A percentile compares a stretch with the other conserved stretches of the same genome.
Conservation (phyloP, 2,888 invertebrate species). For the Thymelicus lineola region DNA sequence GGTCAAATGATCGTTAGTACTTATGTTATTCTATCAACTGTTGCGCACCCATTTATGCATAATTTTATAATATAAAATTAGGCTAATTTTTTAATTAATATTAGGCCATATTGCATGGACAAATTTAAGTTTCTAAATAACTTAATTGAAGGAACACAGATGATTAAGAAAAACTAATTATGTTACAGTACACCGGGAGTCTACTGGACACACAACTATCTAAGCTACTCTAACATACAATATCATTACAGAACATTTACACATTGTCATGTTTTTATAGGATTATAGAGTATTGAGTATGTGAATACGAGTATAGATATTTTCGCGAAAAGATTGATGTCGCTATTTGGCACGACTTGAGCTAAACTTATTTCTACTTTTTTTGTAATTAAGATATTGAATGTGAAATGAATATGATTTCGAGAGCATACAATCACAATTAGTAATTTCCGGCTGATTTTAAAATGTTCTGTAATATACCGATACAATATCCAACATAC, state of each 20-base stretch:
- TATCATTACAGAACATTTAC: slow-evolving; percentile 31
- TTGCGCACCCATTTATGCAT: no score
- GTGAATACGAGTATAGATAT: no score
- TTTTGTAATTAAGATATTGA: not conserved
- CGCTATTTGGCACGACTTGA: slow-evolving; percentile 21
- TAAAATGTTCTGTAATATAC: slow-evolving; percentile 30
- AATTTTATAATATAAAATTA: slow-evolving; percentile 12
- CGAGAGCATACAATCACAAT: no score
- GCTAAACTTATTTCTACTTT: not conserved
- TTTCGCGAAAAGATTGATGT: no score
- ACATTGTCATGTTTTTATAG: not conserved
- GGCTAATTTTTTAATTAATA: not conserved
- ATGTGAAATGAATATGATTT: no score
- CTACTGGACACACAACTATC: slow-evolving; percentile 29
- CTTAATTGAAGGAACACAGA: no score
- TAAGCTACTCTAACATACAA: slow-evolving; percentile 15
- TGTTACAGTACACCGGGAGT: not conserved
- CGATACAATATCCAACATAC: slow-evolving; percentile 6
- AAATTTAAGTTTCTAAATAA: not conserved
- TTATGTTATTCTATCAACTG: no score
- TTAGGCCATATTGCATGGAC: slow-evolving; percentile 13
- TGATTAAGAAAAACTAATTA: no score
- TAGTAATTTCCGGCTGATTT: not conserved
- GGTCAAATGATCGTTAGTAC: no score
- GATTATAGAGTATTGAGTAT: no score